A percentile compares a stretch with the other conserved stretches of the same genome.
Conservation (phyloP, 2,113 vertebrate species). For the Chlorocebus sabaeus region DNA sequence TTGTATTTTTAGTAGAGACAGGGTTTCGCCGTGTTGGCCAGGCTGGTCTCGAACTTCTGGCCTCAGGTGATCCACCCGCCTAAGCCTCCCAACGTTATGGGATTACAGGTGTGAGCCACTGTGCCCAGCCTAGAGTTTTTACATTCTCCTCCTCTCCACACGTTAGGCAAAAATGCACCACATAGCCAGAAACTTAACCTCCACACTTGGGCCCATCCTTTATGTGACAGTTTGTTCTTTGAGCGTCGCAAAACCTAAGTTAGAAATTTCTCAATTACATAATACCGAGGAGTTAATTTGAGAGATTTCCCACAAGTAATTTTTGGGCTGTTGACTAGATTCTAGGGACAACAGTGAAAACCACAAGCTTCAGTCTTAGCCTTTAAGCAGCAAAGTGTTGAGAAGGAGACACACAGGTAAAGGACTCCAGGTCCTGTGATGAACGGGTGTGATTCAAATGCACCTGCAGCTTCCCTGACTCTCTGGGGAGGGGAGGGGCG, state of each 20-base stretch:
- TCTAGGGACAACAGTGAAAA: fast-evolving
- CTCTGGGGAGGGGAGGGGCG: background rate
- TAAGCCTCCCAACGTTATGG: too few relatives aligned
- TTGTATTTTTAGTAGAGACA: too few relatives aligned
- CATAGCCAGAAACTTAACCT: background rate
- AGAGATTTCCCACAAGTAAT: fast-evolving
- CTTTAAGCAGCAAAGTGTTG: background rate
- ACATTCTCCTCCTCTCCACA: too few relatives aligned
- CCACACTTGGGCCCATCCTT: background rate
- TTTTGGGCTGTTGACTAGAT: too few relatives aligned
- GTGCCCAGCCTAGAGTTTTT: background rate
- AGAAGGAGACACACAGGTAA: fast-evolving
- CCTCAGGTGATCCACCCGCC: too few relatives aligned
- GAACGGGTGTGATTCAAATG: background rate
- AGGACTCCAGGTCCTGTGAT: fast-evolving
- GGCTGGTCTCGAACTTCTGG: too few relatives aligned
- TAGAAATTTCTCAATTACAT: background rate
- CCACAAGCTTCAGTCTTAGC: background rate
- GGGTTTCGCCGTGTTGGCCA: too few relatives aligned
- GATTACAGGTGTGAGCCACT: too few relatives aligned
- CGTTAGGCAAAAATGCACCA: background rate
- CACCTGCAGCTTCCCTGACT: fast-evolving
- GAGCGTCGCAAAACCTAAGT: background rate
- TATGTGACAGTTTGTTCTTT: background rate
- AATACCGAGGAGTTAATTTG: background rate